Evolutionary conservation across 2,888 invertebrate genomes (phyloP).

Genomic region (Apotomis betuletana): DNA sequence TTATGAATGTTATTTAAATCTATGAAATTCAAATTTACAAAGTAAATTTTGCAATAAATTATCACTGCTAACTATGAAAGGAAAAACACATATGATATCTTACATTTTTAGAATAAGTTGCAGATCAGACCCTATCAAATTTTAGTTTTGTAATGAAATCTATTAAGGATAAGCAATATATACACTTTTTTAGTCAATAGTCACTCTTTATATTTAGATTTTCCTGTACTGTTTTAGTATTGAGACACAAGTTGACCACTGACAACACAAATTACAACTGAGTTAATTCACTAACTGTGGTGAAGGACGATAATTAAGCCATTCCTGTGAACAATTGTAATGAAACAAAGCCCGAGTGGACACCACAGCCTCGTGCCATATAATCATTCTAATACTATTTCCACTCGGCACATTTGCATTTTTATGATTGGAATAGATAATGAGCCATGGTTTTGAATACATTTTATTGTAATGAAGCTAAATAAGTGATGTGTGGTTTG

Average conservation of each 20-base stretch:
- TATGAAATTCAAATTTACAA: no score
- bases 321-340: conserved; percentile 8
- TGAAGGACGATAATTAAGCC: conserved; percentile 29
- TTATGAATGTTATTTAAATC: no score
- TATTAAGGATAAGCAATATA: no score
- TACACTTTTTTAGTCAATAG: no score
- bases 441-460: conserved; percentile 12
- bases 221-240: no score
- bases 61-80: no score
- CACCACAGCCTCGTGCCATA: not conserved
- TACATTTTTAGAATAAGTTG: not conserved
- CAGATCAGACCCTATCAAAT: not conserved
- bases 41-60: no score
- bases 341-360: conserved; percentile 5
- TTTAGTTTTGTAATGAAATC: no score
- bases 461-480: conserved; percentile 1
- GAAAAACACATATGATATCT: not conserved
- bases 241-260: not conserved
- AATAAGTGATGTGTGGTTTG: not conserved
- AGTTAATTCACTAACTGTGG: conserved; percentile 24
- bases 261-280: conserved; percentile 17
- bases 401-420: conserved; percentile 14
- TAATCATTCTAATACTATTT: conserved; percentile 8
- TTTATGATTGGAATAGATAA: conserved; percentile 17
- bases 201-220: no score